These are phyloP conservation scores for Rhinogobius similis DNA, from an alignment of 2,113 vertebrate genomes.

Conservation along the genomic window DNA sequence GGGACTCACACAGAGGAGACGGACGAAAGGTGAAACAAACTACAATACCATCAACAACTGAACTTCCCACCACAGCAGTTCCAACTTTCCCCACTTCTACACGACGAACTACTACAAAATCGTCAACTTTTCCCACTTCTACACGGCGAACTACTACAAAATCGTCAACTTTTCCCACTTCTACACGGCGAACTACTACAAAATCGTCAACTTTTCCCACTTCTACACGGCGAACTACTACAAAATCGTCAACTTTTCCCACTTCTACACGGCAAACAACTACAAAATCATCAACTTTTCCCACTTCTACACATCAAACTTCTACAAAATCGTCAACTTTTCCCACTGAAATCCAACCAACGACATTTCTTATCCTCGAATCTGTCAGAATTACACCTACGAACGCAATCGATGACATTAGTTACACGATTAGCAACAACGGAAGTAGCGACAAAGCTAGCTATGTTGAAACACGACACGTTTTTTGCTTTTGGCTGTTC, in stretches of 20 bases:
- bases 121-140: neutral
- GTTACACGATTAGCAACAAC: accelerated
- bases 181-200: neutral
- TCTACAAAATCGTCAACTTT: neutral
- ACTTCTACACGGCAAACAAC: neutral
- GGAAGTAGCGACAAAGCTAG: accelerated
- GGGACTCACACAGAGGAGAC: neutral
- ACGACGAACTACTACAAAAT: neutral
- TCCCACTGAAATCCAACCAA: neutral
- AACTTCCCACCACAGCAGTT: neutral
- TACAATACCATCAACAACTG: neutral
- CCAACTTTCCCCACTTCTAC: neutral
- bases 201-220: neutral
- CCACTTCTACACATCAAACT: neutral
- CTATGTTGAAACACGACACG: neutral
- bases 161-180: neutral
- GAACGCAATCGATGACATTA: accelerated
- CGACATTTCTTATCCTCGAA: neutral
- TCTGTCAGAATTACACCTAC: neutral
- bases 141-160: neutral
- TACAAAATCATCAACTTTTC: neutral
- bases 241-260: neutral
- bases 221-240: neutral
- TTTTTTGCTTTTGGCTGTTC: conserved; percentile 73
- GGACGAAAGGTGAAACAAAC: neutral